Percentiles rank a stretch among this genome's conserved stretches.
These are phyloP conservation scores for Pseudomugil tenellus DNA, from an alignment of 2,797 vertebrate species.

Conservation along the genomic window DNA sequence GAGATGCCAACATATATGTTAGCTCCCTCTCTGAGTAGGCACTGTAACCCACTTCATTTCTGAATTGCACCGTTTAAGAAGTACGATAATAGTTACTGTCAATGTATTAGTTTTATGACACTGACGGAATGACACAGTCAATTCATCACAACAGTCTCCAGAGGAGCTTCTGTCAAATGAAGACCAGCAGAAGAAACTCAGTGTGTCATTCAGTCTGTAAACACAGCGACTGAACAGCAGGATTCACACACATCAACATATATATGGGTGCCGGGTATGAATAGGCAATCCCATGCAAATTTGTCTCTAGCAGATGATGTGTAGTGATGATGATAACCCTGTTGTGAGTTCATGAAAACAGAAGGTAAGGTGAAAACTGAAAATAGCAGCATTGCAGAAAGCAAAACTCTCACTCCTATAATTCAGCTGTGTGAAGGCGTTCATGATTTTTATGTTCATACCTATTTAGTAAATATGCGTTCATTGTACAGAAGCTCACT, in stretches of 20 bases:
- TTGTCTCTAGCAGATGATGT: slow-evolving; percentile 19
- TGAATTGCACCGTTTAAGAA: slow-evolving; percentile 57
- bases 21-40: background rate
- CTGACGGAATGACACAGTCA: slow-evolving; percentile 69
- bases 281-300: slow-evolving; percentile 49
- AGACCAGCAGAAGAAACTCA: slow-evolving; percentile 36
- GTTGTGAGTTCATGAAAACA: slow-evolving; percentile 27
- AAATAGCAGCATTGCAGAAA: slow-evolving; percentile 18
- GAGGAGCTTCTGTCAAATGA: slow-evolving; percentile 55
- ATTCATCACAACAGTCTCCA: slow-evolving; percentile 71
- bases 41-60: slow-evolving; percentile 32
- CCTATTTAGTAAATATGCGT: background rate
- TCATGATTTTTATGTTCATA: background rate
- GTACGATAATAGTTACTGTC: slow-evolving; percentile 68
- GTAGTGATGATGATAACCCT: slow-evolving; percentile 23
- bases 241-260: slow-evolving; percentile 10
- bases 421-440: background rate
- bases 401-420: background rate
- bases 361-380: slow-evolving; percentile 11
- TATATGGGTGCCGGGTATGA: slow-evolving; percentile 21
- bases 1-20: background rate
- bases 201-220: slow-evolving; percentile 36
- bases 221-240: slow-evolving; percentile 18
- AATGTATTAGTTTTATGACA: slow-evolving; percentile 70
- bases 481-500: background rate